Conservation (phyloP, 2,797 vertebrate species). For the Melopsittacus undulatus region DNA sequence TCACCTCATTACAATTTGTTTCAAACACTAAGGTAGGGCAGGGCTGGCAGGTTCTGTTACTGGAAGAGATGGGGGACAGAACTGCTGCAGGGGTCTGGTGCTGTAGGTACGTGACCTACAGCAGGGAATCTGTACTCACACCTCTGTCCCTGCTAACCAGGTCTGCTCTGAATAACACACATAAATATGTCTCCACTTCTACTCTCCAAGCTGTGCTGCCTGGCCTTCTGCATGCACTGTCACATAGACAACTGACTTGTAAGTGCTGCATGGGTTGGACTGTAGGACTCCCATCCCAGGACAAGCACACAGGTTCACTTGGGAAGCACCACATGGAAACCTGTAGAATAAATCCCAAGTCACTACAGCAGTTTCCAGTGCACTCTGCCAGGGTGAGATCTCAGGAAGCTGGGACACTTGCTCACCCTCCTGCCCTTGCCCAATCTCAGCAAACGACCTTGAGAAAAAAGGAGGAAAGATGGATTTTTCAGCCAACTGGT, state of each 20-base stretch:
- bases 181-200: background rate
- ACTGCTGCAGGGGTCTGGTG: background rate
- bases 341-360: rapidly evolving
- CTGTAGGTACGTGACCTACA: background rate
- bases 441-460: constrained; percentile 29
- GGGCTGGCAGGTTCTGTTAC: background rate
- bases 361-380: background rate
- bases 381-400: background rate
- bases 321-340: background rate
- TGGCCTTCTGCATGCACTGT: background rate
- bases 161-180: background rate
- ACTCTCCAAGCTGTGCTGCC: background rate
- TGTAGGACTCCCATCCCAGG: background rate
- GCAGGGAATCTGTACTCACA: background rate
- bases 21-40: background rate
- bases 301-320: background rate
- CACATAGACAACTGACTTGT: background rate
- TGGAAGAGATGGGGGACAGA: background rate
- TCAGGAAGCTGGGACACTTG: background rate
- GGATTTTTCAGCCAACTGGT: constrained; percentile 63
- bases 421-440: constrained; percentile 22
- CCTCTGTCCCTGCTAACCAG: background rate
- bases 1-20: constrained; percentile 50
- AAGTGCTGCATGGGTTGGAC: background rate
- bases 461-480: constrained; percentile 17